Evolutionary conservation across 2,797 vertebrate species (phyloP), one percentile per base, ranked within the genome.

Genomic region (Tympanoctomys barrerae): DNA sequence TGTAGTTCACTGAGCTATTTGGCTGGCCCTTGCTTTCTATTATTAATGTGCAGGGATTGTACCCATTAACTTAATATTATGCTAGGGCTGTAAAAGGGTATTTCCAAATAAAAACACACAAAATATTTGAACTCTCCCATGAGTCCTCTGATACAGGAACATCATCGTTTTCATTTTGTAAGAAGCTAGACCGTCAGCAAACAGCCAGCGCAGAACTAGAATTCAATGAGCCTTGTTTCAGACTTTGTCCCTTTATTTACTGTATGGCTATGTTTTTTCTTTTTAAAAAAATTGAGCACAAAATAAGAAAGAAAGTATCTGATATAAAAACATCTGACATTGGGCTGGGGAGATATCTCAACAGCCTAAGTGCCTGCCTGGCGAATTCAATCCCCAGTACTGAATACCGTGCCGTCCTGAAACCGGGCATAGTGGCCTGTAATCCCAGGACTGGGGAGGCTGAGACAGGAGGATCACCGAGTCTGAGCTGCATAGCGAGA

Each of bases 181-280:
- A 28, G 5, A 78, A 59, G 80, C 39, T 16, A 91, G 77, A 68
- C 11, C 61, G 28, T 68, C 46, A 73, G 54, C 33, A 95, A 75
- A n/a, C 52, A 73, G 68, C 66, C 49, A 61, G 89, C 22, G 9
- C 21, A 95, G 75, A 95, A 81, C 86, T n/a, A 90, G 77, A 52
- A 84, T 79, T 46, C 82, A 28, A 26, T 54, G 42, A 83, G 46
- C 79, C 70, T 95, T 2, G 4, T 0, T 68, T 12, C n/a, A 84
- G 22, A 71, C 75, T 88, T 95, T 94, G 92, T 92, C 21, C 16
- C 61, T 93, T 71, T 94, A 42, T 12, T 39, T 46, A 42, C 39
- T 42, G 11, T 75, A 26, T 0, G 28, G 24, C 22, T 28, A 75
- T 5, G 24, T 39, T 24, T 46, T 26, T 75, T 75, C 28, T 14